phyloP scores from a whole-genome alignment of 2,113 vertebrate genomes.

The Microcebus tavaratra region DNA sequence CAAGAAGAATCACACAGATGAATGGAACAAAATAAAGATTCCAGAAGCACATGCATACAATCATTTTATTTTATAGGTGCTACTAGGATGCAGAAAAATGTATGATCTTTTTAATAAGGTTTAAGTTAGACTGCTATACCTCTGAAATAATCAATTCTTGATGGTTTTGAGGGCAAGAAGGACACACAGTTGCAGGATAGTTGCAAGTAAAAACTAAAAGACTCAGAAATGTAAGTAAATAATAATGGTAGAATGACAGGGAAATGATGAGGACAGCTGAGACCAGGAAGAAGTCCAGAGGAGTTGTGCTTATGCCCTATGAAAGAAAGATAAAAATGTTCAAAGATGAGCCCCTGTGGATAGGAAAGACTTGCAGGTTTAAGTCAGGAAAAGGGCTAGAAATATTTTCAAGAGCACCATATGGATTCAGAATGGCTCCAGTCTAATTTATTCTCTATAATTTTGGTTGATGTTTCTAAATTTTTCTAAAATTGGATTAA shows the following conservation, averaged over 20 bases:
- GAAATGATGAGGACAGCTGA: background rate
- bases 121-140: background rate
- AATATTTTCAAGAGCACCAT: background rate
- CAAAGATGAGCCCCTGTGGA: background rate
- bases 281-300: background rate
- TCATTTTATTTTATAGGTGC: background rate
- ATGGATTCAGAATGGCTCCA: background rate
- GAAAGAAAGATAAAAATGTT: background rate
- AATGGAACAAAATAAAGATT: background rate
- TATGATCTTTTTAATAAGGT: background rate
- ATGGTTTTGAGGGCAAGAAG: background rate
- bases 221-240: background rate
- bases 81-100: background rate
- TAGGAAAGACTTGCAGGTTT: background rate
- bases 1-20: background rate
- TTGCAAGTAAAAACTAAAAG: background rate
- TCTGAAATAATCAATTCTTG: background rate
- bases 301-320: background rate
- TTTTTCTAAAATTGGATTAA: constrained; percentile 20
- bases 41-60: background rate
- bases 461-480: background rate
- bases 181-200: background rate
- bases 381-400: background rate
- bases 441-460: background rate
- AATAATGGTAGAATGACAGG: background rate